phyloP scores from a whole-genome alignment of 2,113 vertebrate species.

The Sorex fumeus region DNA sequence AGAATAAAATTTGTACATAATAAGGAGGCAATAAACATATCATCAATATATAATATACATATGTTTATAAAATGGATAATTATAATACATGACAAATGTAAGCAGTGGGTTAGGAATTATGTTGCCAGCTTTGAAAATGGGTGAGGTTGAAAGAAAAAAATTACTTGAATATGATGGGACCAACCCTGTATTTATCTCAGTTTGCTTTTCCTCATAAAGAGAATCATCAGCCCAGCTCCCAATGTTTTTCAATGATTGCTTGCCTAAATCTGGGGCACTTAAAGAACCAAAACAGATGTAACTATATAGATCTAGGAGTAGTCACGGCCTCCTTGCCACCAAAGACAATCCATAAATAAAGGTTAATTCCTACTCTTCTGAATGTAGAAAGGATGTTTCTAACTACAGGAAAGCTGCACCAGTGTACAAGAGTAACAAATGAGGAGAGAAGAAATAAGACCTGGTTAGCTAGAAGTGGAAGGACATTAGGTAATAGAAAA shows the following conservation, averaged over 20 bases:
- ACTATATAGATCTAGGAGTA: not conserved
- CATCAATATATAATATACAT: not conserved
- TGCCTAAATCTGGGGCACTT: not conserved
- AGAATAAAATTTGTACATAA: not conserved
- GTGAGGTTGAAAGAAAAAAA: not conserved
- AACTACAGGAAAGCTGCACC: not conserved
- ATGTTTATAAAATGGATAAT: not conserved
- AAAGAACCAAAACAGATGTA: slow-evolving; percentile 18
- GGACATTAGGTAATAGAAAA: not conserved
- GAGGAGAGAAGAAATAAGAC: not conserved
- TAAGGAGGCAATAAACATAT: slow-evolving; percentile 42
- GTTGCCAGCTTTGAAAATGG: slow-evolving; percentile 12
- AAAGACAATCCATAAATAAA: not conserved
- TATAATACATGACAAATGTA: slow-evolving; percentile 1
- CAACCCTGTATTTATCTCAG: not conserved
- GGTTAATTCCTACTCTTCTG: not conserved
- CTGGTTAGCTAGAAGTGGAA: not conserved
- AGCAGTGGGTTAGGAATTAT: not conserved
- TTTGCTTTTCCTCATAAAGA: not conserved
- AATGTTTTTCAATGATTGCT: not conserved
- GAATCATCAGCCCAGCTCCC: not conserved
- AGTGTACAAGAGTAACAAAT: not conserved
- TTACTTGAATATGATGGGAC: not conserved
- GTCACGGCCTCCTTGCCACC: not conserved
- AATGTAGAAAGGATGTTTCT: not conserved